These are phyloP conservation scores for Trichosurus vulpecula DNA, from an alignment of 2,797 vertebrate species.

Conservation along the genomic window DNA sequence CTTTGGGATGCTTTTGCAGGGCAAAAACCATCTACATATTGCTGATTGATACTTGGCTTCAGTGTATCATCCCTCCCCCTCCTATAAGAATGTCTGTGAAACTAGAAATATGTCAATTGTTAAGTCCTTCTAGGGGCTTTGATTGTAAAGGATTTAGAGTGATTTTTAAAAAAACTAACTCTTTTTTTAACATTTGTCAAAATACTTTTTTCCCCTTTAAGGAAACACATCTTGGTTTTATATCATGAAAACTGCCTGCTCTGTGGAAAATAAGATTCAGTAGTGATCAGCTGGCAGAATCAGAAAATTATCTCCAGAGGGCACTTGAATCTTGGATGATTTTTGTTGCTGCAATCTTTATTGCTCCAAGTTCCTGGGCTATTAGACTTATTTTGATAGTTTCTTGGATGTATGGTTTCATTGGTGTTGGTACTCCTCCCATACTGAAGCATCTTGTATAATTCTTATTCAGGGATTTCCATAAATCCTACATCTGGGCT, in stretches of 20 bases:
- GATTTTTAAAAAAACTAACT: slow-evolving; percentile 35
- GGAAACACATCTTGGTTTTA: slow-evolving; percentile 28
- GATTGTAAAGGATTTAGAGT: slow-evolving; percentile 25
- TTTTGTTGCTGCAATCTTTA: slow-evolving; percentile 41
- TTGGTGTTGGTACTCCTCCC: neutral
- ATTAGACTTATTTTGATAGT: slow-evolving; percentile 13
- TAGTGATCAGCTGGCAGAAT: slow-evolving; percentile 18
- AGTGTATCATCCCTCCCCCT: slow-evolving; percentile 2
- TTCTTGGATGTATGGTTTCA: neutral
- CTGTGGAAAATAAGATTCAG: slow-evolving; percentile 36
- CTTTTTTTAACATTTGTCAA: slow-evolving; percentile 47
- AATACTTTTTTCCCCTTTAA: slow-evolving; percentile 21
- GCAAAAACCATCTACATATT: slow-evolving; percentile 22
- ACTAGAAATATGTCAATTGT: slow-evolving; percentile 5
- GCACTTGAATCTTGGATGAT: slow-evolving; percentile 4
- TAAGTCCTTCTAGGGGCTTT: slow-evolving; percentile 11
- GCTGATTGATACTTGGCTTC: slow-evolving; percentile 6
- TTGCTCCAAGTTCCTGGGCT: slow-evolving; percentile 35
- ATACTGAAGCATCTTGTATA: neutral
- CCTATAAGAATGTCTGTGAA: slow-evolving; percentile 30
- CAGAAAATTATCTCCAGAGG: slow-evolving; percentile 16
- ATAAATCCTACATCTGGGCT: neutral
- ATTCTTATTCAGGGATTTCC: neutral
- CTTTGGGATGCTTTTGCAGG: slow-evolving; percentile 14
- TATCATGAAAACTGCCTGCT: slow-evolving; percentile 39